Evolutionary conservation across 1,140 invertebrate species (phyloP).

Genomic region (Drosophila sechellia): DNA sequence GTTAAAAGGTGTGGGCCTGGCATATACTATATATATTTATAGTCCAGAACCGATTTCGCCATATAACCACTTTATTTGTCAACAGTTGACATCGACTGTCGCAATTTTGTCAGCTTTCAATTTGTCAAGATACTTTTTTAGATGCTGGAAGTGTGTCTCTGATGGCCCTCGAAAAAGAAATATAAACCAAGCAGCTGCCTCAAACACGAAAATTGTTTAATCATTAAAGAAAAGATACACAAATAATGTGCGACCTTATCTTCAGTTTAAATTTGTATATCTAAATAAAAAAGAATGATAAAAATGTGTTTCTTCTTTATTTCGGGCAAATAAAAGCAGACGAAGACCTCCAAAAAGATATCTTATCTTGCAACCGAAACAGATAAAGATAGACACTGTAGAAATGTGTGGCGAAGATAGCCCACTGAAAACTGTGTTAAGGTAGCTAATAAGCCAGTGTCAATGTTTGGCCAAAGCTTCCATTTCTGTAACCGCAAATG

Average conservation of each 20-base stretch:
- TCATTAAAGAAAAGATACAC: constrained; percentile 26
- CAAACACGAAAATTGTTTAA: constrained; percentile 36
- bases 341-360: constrained; percentile 40
- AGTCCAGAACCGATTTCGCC: constrained; percentile 63
- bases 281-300: constrained; percentile 1
- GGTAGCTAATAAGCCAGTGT: constrained; percentile 60
- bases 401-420: constrained; percentile 6
- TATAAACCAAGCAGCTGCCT: constrained; percentile 40
- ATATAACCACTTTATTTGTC: constrained; percentile 76
- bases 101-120: constrained; percentile 73
- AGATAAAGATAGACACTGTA: background rate
- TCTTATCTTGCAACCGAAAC: constrained; percentile 11
- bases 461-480: constrained; percentile 39
- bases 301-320: constrained; percentile 7
- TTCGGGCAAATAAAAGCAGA: constrained; percentile 21
- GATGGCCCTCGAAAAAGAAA: constrained; percentile 13
- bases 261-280: constrained; percentile 17
- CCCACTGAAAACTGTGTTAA: constrained; percentile 49
- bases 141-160: constrained; percentile 2
- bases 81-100: constrained; percentile 70
- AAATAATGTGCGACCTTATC: constrained; percentile 28
- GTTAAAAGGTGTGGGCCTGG: constrained; percentile 33
- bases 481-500: constrained; percentile 8
- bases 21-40: constrained; percentile 5
- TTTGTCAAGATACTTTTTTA: constrained; percentile 60